These are phyloP conservation scores for Willowsia nigromaculata DNA, from an alignment of 2,888 invertebrate species.

Conservation along the genomic window DNA sequence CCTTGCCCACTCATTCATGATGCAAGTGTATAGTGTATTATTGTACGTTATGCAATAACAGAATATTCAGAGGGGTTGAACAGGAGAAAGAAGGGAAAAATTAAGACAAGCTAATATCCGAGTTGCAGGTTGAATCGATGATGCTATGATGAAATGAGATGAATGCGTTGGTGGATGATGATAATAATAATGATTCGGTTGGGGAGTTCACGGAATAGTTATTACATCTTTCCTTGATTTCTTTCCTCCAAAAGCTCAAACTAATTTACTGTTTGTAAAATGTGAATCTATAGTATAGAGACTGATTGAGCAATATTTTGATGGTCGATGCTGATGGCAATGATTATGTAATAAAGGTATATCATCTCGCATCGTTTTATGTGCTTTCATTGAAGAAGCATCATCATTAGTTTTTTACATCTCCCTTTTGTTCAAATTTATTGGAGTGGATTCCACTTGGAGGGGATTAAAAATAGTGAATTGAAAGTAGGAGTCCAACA, in stretches of 20 bases:
- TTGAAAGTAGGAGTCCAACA: background rate
- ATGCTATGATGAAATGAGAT: conserved; percentile 57
- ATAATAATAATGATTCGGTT: background rate
- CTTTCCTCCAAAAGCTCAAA: conserved; percentile 15
- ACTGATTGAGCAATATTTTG: conserved; percentile 41
- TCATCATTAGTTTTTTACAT: background rate
- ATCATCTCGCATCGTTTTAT: background rate
- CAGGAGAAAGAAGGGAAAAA: conserved; percentile 11
- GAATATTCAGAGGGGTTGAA: background rate
- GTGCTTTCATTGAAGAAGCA: background rate
- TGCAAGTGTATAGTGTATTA: background rate
- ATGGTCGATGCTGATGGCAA: background rate
- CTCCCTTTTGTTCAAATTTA: background rate
- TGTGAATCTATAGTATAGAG: background rate
- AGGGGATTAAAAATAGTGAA: background rate
- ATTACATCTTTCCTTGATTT: background rate
- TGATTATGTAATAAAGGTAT: background rate
- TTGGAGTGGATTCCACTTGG: no score
- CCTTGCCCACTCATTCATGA: background rate
- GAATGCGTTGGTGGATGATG: conserved; percentile 20
- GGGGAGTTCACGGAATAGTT: background rate
- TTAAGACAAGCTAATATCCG: background rate
- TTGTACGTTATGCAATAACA: no score
- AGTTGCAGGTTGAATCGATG: conserved; percentile 10
- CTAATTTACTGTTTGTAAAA: background rate